Evolutionary conservation across 2,113 vertebrate genomes (phyloP).

Genomic region (Ptilonorhynchus violaceus): DNA sequence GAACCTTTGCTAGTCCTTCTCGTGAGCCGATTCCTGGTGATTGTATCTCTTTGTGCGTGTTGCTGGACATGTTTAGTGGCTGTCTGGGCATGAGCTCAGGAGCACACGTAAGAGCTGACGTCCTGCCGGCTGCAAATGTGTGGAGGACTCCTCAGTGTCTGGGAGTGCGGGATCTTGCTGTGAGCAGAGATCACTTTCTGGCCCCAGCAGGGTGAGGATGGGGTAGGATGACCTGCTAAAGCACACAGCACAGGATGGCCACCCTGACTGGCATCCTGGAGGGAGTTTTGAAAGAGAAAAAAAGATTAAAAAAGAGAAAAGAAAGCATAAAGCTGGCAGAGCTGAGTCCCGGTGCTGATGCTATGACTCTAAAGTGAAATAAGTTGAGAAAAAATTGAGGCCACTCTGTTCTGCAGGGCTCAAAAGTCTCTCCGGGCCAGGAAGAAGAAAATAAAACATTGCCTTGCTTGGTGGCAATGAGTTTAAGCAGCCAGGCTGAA

Average conservation of each 20-base stretch:
- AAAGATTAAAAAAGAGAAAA: accelerated
- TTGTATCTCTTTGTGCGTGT: background rate
- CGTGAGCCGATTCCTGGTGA: background rate
- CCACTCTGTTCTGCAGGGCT: background rate
- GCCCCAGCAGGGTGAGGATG: background rate
- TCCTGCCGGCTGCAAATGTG: background rate
- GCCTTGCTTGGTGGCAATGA: background rate
- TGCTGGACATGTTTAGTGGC: background rate
- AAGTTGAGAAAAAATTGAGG: background rate
- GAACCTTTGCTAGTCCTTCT: background rate
- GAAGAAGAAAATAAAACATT: background rate
- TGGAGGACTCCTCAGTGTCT: background rate
- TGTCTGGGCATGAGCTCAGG: background rate
- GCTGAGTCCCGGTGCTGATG: background rate
- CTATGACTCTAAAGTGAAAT: background rate
- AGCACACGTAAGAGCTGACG: background rate
- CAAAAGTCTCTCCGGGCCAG: background rate
- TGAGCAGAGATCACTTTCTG: background rate
- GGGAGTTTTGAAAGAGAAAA: background rate
- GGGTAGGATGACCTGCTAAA: background rate
- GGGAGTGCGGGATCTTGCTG: background rate
- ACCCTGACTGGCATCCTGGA: background rate
- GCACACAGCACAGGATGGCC: background rate
- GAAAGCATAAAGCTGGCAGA: background rate
- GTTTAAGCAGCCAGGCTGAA: background rate